Conservation (phyloP, 2,797 vertebrate genomes). For the Bradypodion pumilum region DNA sequence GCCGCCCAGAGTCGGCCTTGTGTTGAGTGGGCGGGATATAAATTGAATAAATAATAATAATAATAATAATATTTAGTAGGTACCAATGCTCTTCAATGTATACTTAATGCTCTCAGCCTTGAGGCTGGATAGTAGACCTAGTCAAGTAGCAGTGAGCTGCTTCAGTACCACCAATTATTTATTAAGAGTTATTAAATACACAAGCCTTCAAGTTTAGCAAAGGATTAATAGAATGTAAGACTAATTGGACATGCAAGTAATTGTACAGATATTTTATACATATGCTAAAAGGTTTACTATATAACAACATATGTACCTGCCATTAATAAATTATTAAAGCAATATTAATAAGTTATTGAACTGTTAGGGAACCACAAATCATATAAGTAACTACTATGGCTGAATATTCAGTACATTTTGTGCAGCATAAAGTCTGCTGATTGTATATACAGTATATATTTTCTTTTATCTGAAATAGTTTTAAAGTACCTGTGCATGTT, state of each 20-base stretch:
- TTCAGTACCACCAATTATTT: neutral
- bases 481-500: constrained; percentile 55
- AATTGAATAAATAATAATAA: no score
- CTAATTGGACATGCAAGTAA: no score
- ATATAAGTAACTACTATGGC: neutral
- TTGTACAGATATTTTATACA: neutral
- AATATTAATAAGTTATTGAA: neutral
- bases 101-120: neutral
- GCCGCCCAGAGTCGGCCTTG: no score
- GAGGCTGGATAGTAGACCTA: neutral
- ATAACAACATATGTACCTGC: neutral
- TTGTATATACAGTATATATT: no score
- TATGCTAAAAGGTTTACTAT: neutral
- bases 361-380: neutral
- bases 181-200: neutral
- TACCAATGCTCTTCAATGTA: neutral
- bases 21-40: no score
- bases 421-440: neutral
- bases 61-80: no score
- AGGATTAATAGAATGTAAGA: neutral
- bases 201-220: neutral
- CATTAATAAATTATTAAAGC: neutral
- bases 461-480: neutral
- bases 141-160: neutral
- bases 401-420: neutral